These are phyloP conservation scores for Dendropsophus ebraccatus DNA, from an alignment of 2,113 vertebrate genomes.

Conservation along the genomic window DNA sequence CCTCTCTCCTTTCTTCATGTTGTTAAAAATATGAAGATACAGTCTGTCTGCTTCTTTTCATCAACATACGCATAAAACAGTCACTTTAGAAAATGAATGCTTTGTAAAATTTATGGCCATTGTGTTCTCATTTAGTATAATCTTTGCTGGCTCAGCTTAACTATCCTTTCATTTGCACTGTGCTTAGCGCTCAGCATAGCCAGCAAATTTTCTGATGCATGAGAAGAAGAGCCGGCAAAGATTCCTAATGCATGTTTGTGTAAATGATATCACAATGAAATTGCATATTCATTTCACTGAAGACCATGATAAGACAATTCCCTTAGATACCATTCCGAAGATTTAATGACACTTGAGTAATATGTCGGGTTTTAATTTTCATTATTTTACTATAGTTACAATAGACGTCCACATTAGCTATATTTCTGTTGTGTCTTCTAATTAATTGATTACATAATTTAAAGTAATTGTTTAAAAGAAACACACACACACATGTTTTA, in stretches of 20 bases:
- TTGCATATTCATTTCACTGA: slow-evolving; percentile 57
- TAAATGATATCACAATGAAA: slow-evolving; percentile 61
- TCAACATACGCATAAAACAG: slow-evolving; percentile 74
- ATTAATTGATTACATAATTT: slow-evolving; percentile 1
- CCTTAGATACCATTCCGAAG: slow-evolving; percentile 45
- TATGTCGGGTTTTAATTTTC: not conserved
- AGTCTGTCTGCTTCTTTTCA: slow-evolving; percentile 68
- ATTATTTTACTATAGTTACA: slow-evolving; percentile 53
- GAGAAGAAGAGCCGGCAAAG: slow-evolving; percentile 32
- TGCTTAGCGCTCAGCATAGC: slow-evolving; percentile 60
- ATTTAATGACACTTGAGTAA: slow-evolving; percentile 56
- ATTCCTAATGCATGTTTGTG: slow-evolving; percentile 60
- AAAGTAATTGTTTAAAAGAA: not conserved
- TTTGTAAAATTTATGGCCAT: slow-evolving; percentile 72
- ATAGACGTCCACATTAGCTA: slow-evolving; percentile 34
- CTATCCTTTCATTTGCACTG: slow-evolving; percentile 60
- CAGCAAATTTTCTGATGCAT: slow-evolving; percentile 64
- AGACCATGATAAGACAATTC: slow-evolving; percentile 60
- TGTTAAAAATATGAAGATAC: slow-evolving; percentile 62
- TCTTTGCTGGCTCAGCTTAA: slow-evolving; percentile 73
- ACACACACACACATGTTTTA: not conserved
- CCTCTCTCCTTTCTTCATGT: slow-evolving; percentile 50
- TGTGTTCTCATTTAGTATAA: slow-evolving; percentile 73
- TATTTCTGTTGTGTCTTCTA: slow-evolving; percentile 61
- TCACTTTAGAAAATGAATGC: slow-evolving; percentile 74